Evolutionary conservation across 2,113 vertebrate species (phyloP), one percentile per base, ranked within the genome.

Genomic region (Loxodonta africana): DNA sequence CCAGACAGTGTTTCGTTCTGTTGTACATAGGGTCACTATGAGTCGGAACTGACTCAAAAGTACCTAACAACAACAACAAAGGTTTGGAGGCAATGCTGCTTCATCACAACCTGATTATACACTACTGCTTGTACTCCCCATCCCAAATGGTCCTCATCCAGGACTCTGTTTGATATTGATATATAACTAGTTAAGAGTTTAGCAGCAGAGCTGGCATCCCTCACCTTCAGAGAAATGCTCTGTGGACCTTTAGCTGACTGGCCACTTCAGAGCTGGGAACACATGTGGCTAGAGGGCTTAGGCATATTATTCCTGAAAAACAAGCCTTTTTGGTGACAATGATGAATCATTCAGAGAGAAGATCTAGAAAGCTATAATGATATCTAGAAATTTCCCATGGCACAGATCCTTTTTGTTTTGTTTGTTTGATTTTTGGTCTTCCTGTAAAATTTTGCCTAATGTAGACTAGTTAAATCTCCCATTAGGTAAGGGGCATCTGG

Each of bases 351-450:
- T 51, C 46, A 21, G 57, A 82, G 10, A 46, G 12, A 78, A 12
- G n/a, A 74, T 90, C 76, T 33, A 69, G 51, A 71, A 90, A 81
- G 60, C 51, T 86, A 69, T 48, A 46, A 76, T 77, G 81, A 73
- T 67, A 73, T 46, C 37, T 77, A 37, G 60, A 92, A 88, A 82
- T 78, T 85, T 92, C 83, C 18, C 63, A 77, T 14, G 15, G 76
- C 30, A 41, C 18, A 83, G 41, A 65, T 92, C 57, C 41, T 65
- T 57, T 83, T 84, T 87, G 1, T 7, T 10, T 6, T 71, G 6
- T 46, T 85, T 69, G 11, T 44, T 62, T 86, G 62, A 71, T 7
- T 86, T 95, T 21, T 25, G 37, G 2, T 33, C 25, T 48, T 85
- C 78, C n/a, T 73, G 1, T 26, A 14, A 83, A 91, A 73, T 73